These are phyloP conservation scores for Diarsia brunnea DNA, from an alignment of 2,888 invertebrate genomes.

Conservation along the genomic window DNA sequence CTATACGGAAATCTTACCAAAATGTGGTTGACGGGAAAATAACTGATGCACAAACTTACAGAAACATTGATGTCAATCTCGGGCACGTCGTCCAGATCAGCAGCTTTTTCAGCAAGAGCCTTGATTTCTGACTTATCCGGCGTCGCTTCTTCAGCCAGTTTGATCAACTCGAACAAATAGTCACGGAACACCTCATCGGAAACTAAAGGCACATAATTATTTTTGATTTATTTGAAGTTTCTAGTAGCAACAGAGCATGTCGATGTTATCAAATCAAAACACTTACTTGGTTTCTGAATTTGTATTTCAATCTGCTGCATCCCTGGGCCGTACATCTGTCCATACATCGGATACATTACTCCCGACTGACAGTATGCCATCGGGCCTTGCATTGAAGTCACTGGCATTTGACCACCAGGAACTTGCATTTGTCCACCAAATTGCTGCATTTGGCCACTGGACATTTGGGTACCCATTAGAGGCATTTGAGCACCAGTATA, in stretches of 20 bases:
- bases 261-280: not conserved
- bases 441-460: conserved; percentile 7
- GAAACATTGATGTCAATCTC: conserved; percentile 82
- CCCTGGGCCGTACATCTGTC: conserved; percentile 51
- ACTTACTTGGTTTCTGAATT: conserved; percentile 54
- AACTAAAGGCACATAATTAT: conserved; percentile 16
- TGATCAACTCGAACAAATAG: conserved; percentile 92
- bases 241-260: not conserved
- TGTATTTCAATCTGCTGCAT: conserved; percentile 64
- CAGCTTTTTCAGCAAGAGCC: conserved; percentile 91
- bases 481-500: conserved; percentile 24
- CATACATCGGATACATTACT: conserved; percentile 50
- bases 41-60: conserved; percentile 72
- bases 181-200: conserved; percentile 86
- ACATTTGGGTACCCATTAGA: conserved; percentile 16
- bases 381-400: conserved; percentile 37
- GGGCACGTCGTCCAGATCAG: conserved; percentile 90
- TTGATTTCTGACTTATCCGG: conserved; percentile 87
- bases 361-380: conserved; percentile 41
- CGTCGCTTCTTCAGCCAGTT: conserved; percentile 87
- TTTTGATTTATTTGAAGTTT: not conserved
- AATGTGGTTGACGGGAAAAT: not conserved
- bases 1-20: not conserved
- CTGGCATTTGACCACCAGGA: conserved; percentile 31
- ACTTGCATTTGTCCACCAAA: conserved; percentile 31